Conservation (phyloP, 2,797 vertebrate species). For the Liparis tanakae region DNA sequence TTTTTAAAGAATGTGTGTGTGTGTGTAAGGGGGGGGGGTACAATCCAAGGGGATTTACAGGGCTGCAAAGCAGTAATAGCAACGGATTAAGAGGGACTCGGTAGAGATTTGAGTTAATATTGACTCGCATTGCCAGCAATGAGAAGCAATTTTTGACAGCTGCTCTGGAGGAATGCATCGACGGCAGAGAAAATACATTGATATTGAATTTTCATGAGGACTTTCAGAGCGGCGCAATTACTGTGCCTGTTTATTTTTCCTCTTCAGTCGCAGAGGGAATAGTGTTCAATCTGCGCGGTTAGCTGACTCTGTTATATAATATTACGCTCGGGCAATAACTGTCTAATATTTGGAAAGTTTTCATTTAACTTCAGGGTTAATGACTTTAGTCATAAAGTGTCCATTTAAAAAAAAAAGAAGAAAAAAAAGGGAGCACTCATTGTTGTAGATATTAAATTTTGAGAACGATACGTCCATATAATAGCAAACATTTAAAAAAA, state of each 20-base stretch:
- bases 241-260: conserved; percentile 37
- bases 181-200: conserved; percentile 55
- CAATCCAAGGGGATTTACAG: conserved; percentile 43
- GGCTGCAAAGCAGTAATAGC: conserved; percentile 54
- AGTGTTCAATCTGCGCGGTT: conserved; percentile 29
- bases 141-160: conserved; percentile 69
- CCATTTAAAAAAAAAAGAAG: too few relatives aligned
- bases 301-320: conserved; percentile 13
- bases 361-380: too few relatives aligned
- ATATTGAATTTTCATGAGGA: conserved; percentile 71
- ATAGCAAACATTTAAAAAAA: too few relatives aligned
- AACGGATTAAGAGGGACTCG: conserved; percentile 59
- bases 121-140: conserved; percentile 42
- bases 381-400: too few relatives aligned
- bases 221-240: conserved; percentile 64
- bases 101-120: conserved; percentile 63
- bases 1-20: conserved; percentile 25
- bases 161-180: conserved; percentile 60
- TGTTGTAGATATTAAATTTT: too few relatives aligned
- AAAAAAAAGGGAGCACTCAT: too few relatives aligned
- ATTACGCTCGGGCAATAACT: background rate
- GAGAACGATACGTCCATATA: too few relatives aligned
- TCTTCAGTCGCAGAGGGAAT: conserved; percentile 38
- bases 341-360: too few relatives aligned
- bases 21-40: background rate